Evolutionary conservation across 2,888 invertebrate species (phyloP), one percentile per base, ranked within the genome.

Genomic region (Pherbina coryleti): DNA sequence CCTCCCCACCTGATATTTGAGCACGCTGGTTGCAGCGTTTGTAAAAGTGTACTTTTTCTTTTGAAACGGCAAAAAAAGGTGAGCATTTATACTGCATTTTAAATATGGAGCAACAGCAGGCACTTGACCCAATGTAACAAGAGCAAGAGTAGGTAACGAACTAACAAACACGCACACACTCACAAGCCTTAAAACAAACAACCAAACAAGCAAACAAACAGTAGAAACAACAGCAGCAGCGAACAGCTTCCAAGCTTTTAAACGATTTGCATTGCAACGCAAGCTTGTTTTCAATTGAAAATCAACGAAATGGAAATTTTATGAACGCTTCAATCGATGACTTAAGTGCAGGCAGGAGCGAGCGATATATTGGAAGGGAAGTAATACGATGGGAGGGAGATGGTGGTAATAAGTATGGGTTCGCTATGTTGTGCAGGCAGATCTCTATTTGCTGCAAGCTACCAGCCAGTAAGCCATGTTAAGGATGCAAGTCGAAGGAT

Each of bases 291-390:
- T 80, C 79, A 81, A 83, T 83, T 83, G 81, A 82, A 79, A 81
- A 78, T 78, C 82, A 82, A 77, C 80, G 81, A 81, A 82, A 82
- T 82, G 82, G 82, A 83, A 83, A 80, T 80, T 80, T 81, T 82
- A 82, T 81, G 82, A 82, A 81, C 81, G 81, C 80, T 83, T 80
- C 81, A 82, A 82, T 82, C 82, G 81, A 82, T 81, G 79, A 79
- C 78, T 82, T 82, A 80, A 83, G 81, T 80, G 79, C 76, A 80
- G 79, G 76, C 78, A 73, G 5, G 31, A 72, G 57, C 31, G n/a
- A 11, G n/a, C n/a, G 11, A 44, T 19, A 22, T 22, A 25, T 14
- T 11, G 37, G 44, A 9, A 37, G 57, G 14, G 44, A 11, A 28
- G 14, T 22, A 55, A 25, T 25, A 4, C 60, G 25, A 25, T 5